Conservation (phyloP, 2,888 invertebrate genomes). For the Cataglyphis cursor region DNA sequence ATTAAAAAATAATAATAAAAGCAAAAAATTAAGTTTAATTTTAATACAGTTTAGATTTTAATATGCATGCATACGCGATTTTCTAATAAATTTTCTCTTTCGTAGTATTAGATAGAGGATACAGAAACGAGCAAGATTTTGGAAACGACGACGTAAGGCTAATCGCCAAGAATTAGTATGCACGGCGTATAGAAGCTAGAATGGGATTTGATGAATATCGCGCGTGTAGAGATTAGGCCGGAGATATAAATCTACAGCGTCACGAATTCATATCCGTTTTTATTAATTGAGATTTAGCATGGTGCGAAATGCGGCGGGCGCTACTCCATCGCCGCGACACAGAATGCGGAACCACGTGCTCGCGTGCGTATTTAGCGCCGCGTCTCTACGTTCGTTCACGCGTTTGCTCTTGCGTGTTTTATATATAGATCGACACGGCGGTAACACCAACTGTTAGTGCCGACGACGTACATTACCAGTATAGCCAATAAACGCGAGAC, state of each 20-base stretch:
- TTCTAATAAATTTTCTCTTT: neutral
- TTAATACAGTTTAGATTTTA: neutral
- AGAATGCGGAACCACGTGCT: constrained; percentile 57
- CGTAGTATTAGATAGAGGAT: neutral
- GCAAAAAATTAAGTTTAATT: neutral
- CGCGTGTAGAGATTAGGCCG: constrained; percentile 36
- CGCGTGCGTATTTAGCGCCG: constrained; percentile 25
- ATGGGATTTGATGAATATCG: constrained; percentile 27
- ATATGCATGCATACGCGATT: neutral
- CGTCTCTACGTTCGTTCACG: constrained; percentile 31
- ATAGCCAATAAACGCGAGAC: constrained; percentile 22
- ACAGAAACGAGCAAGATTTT: constrained; percentile 2
- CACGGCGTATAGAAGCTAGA: constrained; percentile 2
- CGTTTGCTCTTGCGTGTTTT: constrained; percentile 17
- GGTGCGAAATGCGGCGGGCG: constrained; percentile 25
- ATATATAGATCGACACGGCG: constrained; percentile 31
- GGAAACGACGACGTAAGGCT: neutral
- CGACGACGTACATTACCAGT: neutral
- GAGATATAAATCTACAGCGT: constrained; percentile 24
- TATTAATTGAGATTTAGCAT: constrained; percentile 47
- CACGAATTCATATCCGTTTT: constrained; percentile 41
- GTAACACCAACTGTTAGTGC: constrained; percentile 44
- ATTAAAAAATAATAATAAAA: neutral
- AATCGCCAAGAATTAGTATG: constrained; percentile 20
- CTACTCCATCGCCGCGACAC: constrained; percentile 39